Conservation (phyloP, 2,797 vertebrate species). For the Bradypodion ventrale region DNA sequence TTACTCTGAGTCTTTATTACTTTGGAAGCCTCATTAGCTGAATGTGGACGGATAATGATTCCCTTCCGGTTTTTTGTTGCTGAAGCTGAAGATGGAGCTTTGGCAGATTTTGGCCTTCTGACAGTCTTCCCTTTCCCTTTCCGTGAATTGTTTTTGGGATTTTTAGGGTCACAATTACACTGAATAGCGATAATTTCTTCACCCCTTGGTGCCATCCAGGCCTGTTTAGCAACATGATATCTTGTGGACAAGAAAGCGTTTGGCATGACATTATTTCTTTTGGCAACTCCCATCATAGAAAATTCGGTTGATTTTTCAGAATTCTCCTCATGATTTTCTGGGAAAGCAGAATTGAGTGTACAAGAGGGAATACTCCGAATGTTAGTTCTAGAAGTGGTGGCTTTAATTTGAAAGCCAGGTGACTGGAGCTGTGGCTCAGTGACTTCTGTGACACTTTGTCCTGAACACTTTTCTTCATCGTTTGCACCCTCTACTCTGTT, state of each 20-base stretch:
- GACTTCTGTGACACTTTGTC: constrained; percentile 33
- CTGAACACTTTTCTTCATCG: constrained; percentile 30
- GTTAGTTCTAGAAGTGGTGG: constrained; percentile 34
- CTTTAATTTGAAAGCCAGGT: constrained; percentile 46
- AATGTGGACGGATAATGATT: constrained; percentile 75
- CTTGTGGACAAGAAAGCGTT: constrained; percentile 66
- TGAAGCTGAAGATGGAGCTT: constrained; percentile 58
- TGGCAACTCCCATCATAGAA: constrained; percentile 62
- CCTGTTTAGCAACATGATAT: constrained; percentile 80
- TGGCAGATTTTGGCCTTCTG: constrained; percentile 71
- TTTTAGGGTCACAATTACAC: constrained; percentile 68
- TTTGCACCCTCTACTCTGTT: constrained; percentile 45
- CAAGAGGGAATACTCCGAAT: constrained; percentile 39
- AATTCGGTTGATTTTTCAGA: constrained; percentile 44
- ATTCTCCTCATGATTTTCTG: constrained; percentile 69
- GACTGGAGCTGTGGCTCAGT: constrained; percentile 45
- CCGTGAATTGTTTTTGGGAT: constrained; percentile 57
- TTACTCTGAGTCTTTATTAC: constrained; percentile 77
- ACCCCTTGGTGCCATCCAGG: constrained; percentile 80
- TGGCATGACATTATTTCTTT: constrained; percentile 47
- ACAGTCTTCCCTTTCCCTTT: constrained; percentile 68
- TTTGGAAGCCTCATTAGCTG: constrained; percentile 74
- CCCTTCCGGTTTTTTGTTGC: constrained; percentile 75
- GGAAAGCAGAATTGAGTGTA: constrained; percentile 47
- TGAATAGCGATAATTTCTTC: constrained; percentile 70